These are phyloP conservation scores for Phaetusa simplex DNA, from an alignment of 2,113 vertebrate genomes.

Conservation along the genomic window DNA sequence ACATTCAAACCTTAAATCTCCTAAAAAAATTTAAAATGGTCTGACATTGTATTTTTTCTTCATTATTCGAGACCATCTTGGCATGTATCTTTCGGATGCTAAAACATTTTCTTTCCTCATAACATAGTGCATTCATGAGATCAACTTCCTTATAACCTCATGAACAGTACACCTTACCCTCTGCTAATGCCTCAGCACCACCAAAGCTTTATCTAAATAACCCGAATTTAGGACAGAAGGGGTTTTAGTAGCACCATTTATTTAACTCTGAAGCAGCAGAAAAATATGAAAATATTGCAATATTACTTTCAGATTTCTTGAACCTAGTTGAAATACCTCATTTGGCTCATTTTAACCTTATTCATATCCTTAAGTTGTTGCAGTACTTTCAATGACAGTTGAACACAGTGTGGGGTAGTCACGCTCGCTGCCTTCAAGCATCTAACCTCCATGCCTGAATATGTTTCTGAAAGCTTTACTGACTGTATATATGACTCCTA, in stretches of 20 bases:
- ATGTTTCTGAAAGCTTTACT: background rate
- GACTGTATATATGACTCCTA: background rate
- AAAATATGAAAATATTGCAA: background rate
- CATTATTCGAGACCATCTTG: background rate
- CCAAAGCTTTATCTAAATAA: background rate
- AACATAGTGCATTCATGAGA: accelerated
- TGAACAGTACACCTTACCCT: background rate
- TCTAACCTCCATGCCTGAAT: background rate
- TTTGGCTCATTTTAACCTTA: background rate
- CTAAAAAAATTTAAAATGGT: background rate
- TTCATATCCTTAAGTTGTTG: background rate
- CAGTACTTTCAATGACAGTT: background rate
- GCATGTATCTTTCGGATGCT: background rate
- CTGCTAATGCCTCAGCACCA: background rate
- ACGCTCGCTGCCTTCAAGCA: background rate
- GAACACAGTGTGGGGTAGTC: background rate
- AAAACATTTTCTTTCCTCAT: background rate
- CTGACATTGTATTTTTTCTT: background rate
- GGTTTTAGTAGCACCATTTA: background rate
- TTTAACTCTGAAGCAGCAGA: background rate
- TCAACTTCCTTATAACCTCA: background rate
- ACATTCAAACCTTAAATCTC: background rate
- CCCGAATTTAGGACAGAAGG: background rate
- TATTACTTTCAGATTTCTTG: background rate
- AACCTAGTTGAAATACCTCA: background rate